phyloP scores from a whole-genome alignment of 2,113 vertebrate species.

The Clupea harengus region DNA sequence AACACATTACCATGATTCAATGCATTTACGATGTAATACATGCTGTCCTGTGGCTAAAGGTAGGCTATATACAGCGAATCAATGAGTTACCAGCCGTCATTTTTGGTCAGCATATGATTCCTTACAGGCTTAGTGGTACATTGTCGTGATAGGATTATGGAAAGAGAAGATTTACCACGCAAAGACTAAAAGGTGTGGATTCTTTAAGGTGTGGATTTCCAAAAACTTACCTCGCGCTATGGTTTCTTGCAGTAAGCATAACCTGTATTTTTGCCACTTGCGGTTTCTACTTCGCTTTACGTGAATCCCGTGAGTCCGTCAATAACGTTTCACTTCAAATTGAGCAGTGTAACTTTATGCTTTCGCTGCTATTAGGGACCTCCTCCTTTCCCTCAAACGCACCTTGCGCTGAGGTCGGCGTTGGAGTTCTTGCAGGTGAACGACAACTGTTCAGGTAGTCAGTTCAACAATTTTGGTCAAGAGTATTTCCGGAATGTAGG shows the following conservation, averaged over 20 bases:
- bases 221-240: not conserved
- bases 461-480: not conserved
- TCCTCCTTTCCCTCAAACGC: not conserved
- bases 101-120: too few species aligned
- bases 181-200: too few species aligned
- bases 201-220: not conserved
- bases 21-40: too few species aligned
- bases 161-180: not conserved
- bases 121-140: too few species aligned
- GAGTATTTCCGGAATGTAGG: not conserved
- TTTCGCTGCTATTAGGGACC: not conserved
- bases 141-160: too few species aligned
- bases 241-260: not conserved
- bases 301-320: not conserved
- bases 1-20: too few species aligned
- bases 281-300: not conserved
- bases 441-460: not conserved
- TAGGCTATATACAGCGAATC: too few species aligned
- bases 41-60: too few species aligned
- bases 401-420: too few species aligned
- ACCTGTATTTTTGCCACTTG: not conserved
- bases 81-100: too few species aligned
- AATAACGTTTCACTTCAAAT: not conserved
- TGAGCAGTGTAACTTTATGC: not conserved
- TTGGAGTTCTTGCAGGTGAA: not conserved